Evolutionary conservation across 2,113 vertebrate species (phyloP).

Genomic region (Tylochromis polylepis): DNA sequence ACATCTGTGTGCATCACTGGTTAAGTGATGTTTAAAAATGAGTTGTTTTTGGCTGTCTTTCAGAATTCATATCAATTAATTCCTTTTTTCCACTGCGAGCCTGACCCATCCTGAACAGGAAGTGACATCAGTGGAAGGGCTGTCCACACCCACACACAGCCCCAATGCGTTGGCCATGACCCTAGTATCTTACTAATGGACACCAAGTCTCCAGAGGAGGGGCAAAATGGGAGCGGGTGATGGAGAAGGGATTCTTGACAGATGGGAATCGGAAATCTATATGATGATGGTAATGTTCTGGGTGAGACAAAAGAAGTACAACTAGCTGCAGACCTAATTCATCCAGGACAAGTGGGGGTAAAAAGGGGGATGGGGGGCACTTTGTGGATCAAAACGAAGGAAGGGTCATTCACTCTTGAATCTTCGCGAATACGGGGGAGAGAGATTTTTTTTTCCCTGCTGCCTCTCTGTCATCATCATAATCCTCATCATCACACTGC

Average conservation of each 20-base stretch:
- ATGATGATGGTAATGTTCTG: conserved; percentile 14
- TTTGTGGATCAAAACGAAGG: conserved; percentile 1
- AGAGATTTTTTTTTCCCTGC: not conserved
- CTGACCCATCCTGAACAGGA: conserved; percentile 18
- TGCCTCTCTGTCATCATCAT: conserved; percentile 33
- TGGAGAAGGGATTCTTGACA: conserved; percentile 2
- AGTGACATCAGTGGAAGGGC: conserved; percentile 34
- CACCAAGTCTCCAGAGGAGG: conserved; percentile 55
- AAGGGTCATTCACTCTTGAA: not conserved
- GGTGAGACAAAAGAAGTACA: not conserved
- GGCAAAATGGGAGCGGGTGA: not conserved
- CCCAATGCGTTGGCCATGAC: not conserved
- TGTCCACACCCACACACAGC: not conserved
- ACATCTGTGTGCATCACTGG: not conserved
- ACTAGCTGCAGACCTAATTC: conserved; percentile 12
- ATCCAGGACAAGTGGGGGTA: not conserved
- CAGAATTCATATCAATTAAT: not conserved
- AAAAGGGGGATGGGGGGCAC: not conserved
- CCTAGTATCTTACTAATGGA: conserved; percentile 66
- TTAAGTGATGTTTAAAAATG: not conserved
- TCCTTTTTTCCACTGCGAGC: not conserved
- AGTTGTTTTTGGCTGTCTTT: not conserved
- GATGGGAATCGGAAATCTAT: conserved; percentile 30
- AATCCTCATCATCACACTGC: conserved; percentile 20
- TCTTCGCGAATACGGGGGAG: not conserved